A percentile compares a stretch with the other conserved stretches of the same genome.
Conservation (phyloP, 2,113 vertebrate species). For the Thinocorus orbignyianus region DNA sequence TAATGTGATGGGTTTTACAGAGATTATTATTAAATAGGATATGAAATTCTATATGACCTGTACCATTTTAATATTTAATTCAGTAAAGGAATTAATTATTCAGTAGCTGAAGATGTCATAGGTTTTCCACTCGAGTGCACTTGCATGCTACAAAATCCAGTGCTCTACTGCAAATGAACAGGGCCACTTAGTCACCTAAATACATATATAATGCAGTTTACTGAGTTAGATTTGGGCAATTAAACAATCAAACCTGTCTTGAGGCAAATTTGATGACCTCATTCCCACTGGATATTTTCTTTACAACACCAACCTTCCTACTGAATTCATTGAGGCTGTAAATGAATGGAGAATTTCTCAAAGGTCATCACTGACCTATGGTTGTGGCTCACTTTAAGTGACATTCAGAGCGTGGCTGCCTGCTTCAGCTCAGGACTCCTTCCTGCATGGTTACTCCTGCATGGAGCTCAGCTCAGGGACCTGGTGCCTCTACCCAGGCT, state of each 20-base stretch:
- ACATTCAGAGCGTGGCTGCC: accelerated
- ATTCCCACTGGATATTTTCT: neutral
- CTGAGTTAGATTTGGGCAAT: neutral
- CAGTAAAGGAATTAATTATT: conserved; percentile 42
- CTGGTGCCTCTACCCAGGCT: neutral
- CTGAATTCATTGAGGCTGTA: neutral
- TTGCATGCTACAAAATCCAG: neutral
- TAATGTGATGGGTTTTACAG: neutral
- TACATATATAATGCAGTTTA: neutral
- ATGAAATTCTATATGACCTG: neutral
- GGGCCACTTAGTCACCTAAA: neutral
- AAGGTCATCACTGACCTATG: neutral
- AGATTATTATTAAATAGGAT: neutral
- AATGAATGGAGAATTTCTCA: neutral
- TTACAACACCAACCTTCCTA: neutral
- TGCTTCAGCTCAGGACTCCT: neutral
- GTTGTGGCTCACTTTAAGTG: neutral
- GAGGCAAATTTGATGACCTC: neutral
- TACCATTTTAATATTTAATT: conserved; percentile 53
- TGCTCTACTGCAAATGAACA: neutral
- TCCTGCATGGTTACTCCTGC: neutral
- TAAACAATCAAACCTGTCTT: neutral
- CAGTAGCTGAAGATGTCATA: neutral
- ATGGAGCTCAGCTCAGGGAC: neutral
- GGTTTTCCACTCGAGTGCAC: conserved; percentile 13